Conservation (phyloP, 1,140 invertebrate species). For the Dufourea novaeangliae region DNA sequence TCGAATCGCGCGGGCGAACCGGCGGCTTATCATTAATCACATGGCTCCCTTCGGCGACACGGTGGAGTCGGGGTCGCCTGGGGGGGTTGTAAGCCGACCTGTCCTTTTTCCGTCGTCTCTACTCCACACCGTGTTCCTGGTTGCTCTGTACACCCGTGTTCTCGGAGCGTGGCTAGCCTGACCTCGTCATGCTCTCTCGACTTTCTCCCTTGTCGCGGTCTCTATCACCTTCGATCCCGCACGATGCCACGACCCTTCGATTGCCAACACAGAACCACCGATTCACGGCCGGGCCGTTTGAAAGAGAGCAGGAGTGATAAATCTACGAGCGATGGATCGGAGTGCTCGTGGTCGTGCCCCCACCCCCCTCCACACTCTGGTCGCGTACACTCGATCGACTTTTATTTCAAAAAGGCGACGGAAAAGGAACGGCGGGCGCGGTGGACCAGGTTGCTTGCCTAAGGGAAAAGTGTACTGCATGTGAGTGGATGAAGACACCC, state of each 20-base stretch:
- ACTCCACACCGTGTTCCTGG: neutral
- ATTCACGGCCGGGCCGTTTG: constrained; percentile 48
- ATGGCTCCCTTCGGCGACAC: constrained; percentile 22
- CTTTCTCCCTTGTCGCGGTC: constrained; percentile 6
- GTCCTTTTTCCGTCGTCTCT: constrained; percentile 13
- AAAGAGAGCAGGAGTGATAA: constrained; percentile 54
- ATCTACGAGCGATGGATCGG: constrained; percentile 59
- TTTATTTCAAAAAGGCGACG: constrained; percentile 47
- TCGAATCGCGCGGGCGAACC: too few relatives aligned
- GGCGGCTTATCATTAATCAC: constrained; percentile 67
- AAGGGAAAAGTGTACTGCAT: constrained; percentile 39
- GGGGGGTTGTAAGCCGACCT: neutral
- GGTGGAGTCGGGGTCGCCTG: constrained; percentile 12
- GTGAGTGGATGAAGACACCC: neutral
- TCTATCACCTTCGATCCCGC: neutral
- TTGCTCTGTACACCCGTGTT: neutral
- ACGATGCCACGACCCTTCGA: neutral
- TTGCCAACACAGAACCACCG: constrained; percentile 34
- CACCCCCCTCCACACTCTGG: neutral
- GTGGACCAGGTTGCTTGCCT: too few relatives aligned
- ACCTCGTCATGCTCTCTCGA: neutral
- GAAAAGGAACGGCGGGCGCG: too few relatives aligned
- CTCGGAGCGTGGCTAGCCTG: neutral
- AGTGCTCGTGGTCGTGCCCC: constrained; percentile 34
- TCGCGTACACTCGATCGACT: constrained; percentile 56